These are phyloP conservation scores for Drosophila seguyi DNA, from an alignment of 1,140 invertebrate genomes.

Conservation along the genomic window DNA sequence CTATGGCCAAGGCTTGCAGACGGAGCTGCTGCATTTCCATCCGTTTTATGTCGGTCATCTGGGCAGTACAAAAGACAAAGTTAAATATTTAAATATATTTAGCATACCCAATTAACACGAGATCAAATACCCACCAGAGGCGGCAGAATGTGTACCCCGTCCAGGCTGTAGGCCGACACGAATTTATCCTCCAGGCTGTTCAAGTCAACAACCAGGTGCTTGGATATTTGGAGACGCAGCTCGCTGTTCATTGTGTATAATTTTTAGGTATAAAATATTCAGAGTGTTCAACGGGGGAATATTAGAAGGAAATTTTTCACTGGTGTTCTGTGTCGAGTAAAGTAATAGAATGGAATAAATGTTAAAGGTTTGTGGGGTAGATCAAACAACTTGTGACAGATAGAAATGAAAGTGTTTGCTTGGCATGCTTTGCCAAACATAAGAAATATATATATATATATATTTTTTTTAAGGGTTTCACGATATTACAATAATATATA, in stretches of 20 bases:
- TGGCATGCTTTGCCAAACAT: neutral
- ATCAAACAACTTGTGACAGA: conserved; percentile 12
- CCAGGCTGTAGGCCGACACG: conserved; percentile 28
- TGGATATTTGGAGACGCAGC: conserved; percentile 15
- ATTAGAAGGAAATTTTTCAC: conserved; percentile 26
- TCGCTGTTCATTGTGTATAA: conserved; percentile 42
- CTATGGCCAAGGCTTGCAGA: conserved; percentile 28
- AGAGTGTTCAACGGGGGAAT: conserved; percentile 15
- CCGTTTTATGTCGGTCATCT: conserved; percentile 52
- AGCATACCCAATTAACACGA: too few relatives aligned
- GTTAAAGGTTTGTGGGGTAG: neutral
- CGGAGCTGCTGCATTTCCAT: conserved; percentile 52
- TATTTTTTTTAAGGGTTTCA: neutral
- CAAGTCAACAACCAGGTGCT: neutral
- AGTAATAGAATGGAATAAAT: conserved; percentile 23
- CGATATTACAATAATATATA: neutral
- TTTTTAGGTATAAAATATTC: conserved; percentile 25
- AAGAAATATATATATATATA: neutral
- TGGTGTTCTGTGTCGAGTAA: conserved; percentile 27
- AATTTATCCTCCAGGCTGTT: neutral
- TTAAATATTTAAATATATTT: too few relatives aligned
- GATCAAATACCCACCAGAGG: conserved; percentile 44
- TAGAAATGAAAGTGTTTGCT: conserved; percentile 14
- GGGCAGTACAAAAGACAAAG: neutral
- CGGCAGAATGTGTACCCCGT: conserved; percentile 44